These are phyloP conservation scores for Plagodis pulveraria DNA, from an alignment of 2,888 invertebrate genomes.

Conservation along the genomic window DNA sequence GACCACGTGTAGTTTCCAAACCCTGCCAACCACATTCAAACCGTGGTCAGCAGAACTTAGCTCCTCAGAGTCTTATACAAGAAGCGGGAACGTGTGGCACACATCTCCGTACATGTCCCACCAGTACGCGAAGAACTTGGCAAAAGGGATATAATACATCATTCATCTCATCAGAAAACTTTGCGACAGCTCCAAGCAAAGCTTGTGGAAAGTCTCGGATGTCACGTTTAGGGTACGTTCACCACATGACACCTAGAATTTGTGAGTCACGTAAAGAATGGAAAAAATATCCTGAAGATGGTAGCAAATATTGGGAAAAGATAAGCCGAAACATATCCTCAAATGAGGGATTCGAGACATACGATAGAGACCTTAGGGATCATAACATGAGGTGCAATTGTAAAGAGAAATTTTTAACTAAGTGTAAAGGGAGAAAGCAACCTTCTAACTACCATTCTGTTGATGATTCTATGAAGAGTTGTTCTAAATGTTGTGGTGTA, in stretches of 20 bases:
- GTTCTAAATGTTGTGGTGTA: constrained; percentile 50
- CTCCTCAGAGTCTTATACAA: not conserved
- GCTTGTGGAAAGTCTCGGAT: constrained; percentile 14
- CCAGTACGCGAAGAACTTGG: constrained; percentile 10
- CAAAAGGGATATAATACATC: constrained; percentile 8
- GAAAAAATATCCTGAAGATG: constrained; percentile 7
- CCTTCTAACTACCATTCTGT: not conserved
- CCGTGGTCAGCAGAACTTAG: constrained; percentile 1
- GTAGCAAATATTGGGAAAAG: constrained; percentile 9
- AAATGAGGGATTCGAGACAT: constrained; percentile 11
- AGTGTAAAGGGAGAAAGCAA: constrained; percentile 2
- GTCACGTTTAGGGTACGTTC: constrained; percentile 24
- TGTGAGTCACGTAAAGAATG: constrained; percentile 7
- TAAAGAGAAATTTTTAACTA: constrained; percentile 18
- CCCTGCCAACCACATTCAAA: constrained; percentile 1
- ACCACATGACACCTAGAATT: constrained; percentile 14
- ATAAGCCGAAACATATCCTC: constrained; percentile 9
- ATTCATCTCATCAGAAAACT: constrained; percentile 11
- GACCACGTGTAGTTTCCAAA: not conserved
- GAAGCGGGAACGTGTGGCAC: not conserved
- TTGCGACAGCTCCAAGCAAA: constrained; percentile 9
- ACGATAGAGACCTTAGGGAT: constrained; percentile 8
- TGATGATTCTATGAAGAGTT: constrained; percentile 33
- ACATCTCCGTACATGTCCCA: constrained; percentile 2
- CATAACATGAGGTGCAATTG: constrained; percentile 18